These are phyloP conservation scores for Cecropterus lyciades DNA, from an alignment of 1,140 invertebrate species.

Conservation along the genomic window DNA sequence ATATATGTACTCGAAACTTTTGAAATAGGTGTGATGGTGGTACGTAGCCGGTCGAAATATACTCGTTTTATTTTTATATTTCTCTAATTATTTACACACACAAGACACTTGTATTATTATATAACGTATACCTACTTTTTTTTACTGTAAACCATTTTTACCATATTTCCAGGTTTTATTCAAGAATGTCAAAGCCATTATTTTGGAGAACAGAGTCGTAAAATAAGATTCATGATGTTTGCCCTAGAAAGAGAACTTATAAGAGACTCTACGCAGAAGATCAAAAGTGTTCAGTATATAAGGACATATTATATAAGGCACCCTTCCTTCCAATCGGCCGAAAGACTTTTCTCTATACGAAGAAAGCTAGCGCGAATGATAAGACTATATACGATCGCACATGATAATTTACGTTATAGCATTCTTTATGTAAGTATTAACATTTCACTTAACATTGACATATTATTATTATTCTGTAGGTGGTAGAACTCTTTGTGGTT, in stretches of 20 bases:
- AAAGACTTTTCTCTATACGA: conserved; percentile 38
- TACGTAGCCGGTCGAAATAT: too few species aligned
- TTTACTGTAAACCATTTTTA: too few species aligned
- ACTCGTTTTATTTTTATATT: too few species aligned
- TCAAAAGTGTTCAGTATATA: conserved; percentile 42
- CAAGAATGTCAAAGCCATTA: neutral
- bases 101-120: too few species aligned
- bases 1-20: too few species aligned
- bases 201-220: neutral
- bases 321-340: conserved; percentile 32
- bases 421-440: too few species aligned
- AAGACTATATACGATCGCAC: conserved; percentile 20
- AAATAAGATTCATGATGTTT: conserved; percentile 41
- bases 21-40: too few species aligned
- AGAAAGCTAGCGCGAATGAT: conserved; percentile 44
- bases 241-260: conserved; percentile 40
- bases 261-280: conserved; percentile 38
- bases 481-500: too few species aligned
- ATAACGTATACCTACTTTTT: too few species aligned
- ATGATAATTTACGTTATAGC: conserved; percentile 17
- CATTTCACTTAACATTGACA: too few species aligned
- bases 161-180: neutral
- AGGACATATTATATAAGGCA: conserved; percentile 29
- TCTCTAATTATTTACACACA: too few species aligned
- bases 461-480: too few species aligned